phyloP scores from a whole-genome alignment of 2,113 vertebrate species.

The Symphodus melops region DNA sequence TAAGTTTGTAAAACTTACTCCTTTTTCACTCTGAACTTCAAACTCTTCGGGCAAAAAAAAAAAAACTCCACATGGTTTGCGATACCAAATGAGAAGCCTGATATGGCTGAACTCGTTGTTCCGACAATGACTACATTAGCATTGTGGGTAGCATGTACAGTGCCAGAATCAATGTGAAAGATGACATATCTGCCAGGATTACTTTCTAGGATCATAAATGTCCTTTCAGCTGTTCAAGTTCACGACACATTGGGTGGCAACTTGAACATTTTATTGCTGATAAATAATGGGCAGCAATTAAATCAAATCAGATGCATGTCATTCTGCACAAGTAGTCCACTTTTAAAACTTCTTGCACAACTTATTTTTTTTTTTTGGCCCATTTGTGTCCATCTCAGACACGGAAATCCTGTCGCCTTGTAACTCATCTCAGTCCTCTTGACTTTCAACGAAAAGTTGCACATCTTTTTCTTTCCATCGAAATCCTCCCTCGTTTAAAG shows the following conservation, averaged over 20 bases:
- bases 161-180: conserved; percentile 24
- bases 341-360: not conserved
- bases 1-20: not conserved
- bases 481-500: not conserved
- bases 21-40: not conserved
- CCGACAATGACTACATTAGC: conserved; percentile 79
- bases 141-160: conserved; percentile 37
- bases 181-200: conserved; percentile 53
- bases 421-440: too few relatives aligned
- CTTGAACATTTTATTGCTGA: not conserved
- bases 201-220: conserved; percentile 37
- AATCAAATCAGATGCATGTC: conserved; percentile 1
- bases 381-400: not conserved
- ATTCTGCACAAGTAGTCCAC: not conserved
- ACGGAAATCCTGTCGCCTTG: not conserved
- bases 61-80: too few relatives aligned
- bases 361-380: not conserved
- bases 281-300: not conserved
- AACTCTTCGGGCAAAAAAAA: conserved; percentile 36
- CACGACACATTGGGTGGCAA: conserved; percentile 10
- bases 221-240: conserved; percentile 30
- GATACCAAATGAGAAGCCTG: conserved; percentile 26
- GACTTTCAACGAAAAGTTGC: too few relatives aligned
- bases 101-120: conserved; percentile 52
- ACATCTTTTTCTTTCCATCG: too few relatives aligned